Conservation (phyloP, 2,113 vertebrate genomes). For the Rhinoptilus africanus region DNA sequence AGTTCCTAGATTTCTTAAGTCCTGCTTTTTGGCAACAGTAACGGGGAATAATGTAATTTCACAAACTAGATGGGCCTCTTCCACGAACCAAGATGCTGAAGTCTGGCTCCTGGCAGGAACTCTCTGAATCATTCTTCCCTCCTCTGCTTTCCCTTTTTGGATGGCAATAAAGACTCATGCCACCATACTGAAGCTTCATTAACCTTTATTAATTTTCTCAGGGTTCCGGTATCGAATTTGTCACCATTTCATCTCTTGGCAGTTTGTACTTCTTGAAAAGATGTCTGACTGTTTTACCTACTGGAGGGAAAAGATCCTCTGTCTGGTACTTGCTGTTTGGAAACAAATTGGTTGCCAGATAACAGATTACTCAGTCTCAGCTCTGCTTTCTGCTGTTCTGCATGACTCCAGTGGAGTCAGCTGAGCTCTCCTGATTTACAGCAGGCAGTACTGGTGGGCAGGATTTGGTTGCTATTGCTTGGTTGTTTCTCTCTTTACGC, state of each 20-base stretch:
- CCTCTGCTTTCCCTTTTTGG: conserved; percentile 52
- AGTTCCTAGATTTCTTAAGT: background rate
- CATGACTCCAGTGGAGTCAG: background rate
- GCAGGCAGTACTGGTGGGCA: background rate
- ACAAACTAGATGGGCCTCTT: background rate
- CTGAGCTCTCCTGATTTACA: background rate
- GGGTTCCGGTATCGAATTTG: conserved; percentile 22
- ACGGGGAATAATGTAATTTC: background rate
- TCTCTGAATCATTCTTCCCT: conserved; percentile 54
- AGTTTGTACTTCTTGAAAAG: conserved; percentile 14
- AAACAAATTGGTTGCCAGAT: conserved; percentile 52
- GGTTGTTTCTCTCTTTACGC: background rate
- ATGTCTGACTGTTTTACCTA: conserved; percentile 28
- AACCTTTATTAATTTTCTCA: conserved; percentile 61
- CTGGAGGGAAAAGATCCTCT: background rate
- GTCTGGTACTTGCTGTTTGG: conserved; percentile 33
- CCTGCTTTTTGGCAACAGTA: background rate
- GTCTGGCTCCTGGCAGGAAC: conserved; percentile 13
- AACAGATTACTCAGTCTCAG: background rate
- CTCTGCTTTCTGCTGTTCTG: background rate
- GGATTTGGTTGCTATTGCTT: background rate
- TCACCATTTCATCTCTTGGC: conserved; percentile 29
- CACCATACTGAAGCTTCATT: conserved; percentile 48
- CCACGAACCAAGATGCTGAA: background rate
- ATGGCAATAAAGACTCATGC: conserved; percentile 14